phyloP scores from a whole-genome alignment of 2,888 invertebrate species.

The Drosophila paranaensis region DNA sequence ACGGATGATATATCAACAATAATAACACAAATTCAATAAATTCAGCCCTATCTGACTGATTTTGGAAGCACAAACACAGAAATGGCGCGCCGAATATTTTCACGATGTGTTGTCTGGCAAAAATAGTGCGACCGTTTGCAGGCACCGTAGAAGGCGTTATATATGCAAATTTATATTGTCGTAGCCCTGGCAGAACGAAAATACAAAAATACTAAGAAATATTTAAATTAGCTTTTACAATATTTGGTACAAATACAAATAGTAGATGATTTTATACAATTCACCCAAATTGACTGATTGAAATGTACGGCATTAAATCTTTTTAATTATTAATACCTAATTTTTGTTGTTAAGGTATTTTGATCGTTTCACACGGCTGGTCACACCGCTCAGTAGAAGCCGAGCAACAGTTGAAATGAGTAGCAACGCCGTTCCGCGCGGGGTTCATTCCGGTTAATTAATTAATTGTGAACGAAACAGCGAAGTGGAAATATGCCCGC shows the following conservation, averaged over 20 bases:
- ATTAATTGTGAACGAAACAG: slow-evolving; percentile 65
- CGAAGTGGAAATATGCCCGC: slow-evolving; percentile 58
- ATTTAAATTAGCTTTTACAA: neutral
- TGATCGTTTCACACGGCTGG: slow-evolving; percentile 16
- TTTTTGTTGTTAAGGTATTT: slow-evolving; percentile 8
- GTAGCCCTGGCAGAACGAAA: slow-evolving; percentile 7
- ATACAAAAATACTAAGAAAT: slow-evolving; percentile 14
- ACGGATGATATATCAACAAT: neutral
- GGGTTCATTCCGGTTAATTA: slow-evolving; percentile 59
- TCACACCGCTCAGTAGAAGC: slow-evolving; percentile 30
- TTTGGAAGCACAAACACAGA: slow-evolving; percentile 50
- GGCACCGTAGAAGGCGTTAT: neutral
- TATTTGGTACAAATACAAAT: neutral
- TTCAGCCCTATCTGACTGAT: neutral
- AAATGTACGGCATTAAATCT: neutral
- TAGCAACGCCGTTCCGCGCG: slow-evolving; percentile 22
- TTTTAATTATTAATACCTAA: neutral
- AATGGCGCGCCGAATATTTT: slow-evolving; percentile 69
- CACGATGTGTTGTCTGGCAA: slow-evolving; percentile 53
- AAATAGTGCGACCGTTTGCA: slow-evolving; percentile 29
- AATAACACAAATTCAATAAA: neutral
- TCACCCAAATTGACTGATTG: no score
- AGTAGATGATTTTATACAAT: neutral
- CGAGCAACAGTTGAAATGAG: slow-evolving; percentile 57
- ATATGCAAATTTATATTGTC: no score